Evolutionary conservation across 2,797 vertebrate species (phyloP), one percentile per base, ranked within the genome.

Genomic region (Lophura swinhoii): DNA sequence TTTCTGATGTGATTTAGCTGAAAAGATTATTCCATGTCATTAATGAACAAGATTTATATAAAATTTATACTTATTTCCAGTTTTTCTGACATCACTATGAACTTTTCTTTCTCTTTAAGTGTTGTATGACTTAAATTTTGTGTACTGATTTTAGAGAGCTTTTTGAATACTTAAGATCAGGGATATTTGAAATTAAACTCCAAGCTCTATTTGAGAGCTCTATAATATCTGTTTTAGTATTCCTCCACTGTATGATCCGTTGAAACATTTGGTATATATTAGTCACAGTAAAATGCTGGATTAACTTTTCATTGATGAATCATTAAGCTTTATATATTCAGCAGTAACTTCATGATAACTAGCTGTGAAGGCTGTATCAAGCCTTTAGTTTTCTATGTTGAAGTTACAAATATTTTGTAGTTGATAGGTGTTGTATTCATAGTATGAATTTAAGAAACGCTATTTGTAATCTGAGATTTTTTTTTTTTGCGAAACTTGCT

Each of bases 401-500:
- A 87, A 91, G 72, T 55, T 72, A 7, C 21, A 73, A 55, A 8
- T 2, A 44, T 88, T 82, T 94, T 33, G 21, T 22, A 44, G 31
- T 39, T 81, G 39, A 60, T 67, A 88, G 55, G 6, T 48, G 49
- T 28, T 84, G 46, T 76, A 46, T 53, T 81, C 37, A 31, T 55
- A 63, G 49, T 21, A 1, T n/a, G 31, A 55, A 15, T 73, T 91
- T 72, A 93, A 67, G 78, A 68, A n/a, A n/a, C 55, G 29, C 55
- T 69, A 6, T 95, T 95, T 81, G 84, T 89, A 94, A 75, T 58
- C 56, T 37, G 83, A 71, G 69, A 29, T 59, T 29, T 62, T 48
- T 48, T 49, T 29, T 53, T 94, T 94, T 94, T 74, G 62, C 89
- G 84, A 64, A 79, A 85, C 74, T 87, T 69, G 79, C 13, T 67